Percentiles rank a stretch among this genome's conserved stretches.
Conservation (phyloP, 2,113 vertebrate species). For the Xenopus laevis region DNA sequence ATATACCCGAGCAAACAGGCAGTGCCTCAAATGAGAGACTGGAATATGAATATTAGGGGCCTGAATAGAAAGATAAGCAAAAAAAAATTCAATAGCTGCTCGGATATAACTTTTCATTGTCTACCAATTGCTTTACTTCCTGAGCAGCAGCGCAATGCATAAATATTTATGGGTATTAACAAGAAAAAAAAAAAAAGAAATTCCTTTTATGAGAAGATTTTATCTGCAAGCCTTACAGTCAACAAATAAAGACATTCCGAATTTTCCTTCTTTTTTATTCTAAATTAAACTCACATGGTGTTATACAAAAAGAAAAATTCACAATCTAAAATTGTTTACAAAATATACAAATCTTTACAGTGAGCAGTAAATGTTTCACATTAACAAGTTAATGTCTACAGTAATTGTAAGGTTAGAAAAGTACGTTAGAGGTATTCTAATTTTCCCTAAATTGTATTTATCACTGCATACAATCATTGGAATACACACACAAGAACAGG, state of each 20-base stretch:
- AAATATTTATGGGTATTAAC: too few species aligned
- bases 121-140: too few species aligned
- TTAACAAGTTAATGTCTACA: conserved; percentile 41
- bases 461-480: conserved; percentile 30
- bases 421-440: conserved; percentile 28
- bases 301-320: conserved; percentile 44
- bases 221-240: neutral
- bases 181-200: too few species aligned
- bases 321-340: conserved; percentile 46
- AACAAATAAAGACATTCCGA: neutral
- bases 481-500: conserved; percentile 25
- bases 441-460: conserved; percentile 23
- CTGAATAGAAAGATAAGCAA: too few species aligned
- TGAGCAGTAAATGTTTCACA: conserved; percentile 33
- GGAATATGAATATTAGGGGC: too few species aligned
- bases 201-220: neutral
- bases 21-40: too few species aligned
- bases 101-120: too few species aligned
- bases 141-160: too few species aligned
- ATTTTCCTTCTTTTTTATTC: conserved; percentile 30
- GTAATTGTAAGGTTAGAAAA: conserved; percentile 35
- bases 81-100: too few species aligned
- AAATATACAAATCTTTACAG: conserved; percentile 47
- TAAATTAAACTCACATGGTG: conserved; percentile 43
- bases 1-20: too few species aligned